A percentile compares a stretch with the other conserved stretches of the same genome.
Conservation (phyloP, 2,113 vertebrate species). For the Kryptolebias marmoratus region DNA sequence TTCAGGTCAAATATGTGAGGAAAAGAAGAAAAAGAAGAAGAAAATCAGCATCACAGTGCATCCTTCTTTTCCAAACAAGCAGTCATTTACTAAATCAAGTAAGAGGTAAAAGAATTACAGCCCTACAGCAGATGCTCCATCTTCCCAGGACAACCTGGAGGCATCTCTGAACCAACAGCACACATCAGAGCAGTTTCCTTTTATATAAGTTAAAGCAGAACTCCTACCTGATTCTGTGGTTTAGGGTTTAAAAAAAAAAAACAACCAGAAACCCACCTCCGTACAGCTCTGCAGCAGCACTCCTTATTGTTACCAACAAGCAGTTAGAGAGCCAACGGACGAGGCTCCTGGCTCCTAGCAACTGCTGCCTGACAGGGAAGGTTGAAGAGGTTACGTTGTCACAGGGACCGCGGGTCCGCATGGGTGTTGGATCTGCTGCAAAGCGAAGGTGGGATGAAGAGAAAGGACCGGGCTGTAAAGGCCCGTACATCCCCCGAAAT, state of each 20-base stretch:
- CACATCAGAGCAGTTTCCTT: background rate
- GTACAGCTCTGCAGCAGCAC: slow-evolving; percentile 25
- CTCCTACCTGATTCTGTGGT: slow-evolving; percentile 30
- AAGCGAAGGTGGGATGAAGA: background rate
- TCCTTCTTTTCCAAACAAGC: background rate
- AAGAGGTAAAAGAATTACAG: background rate
- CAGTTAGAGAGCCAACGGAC: slow-evolving; percentile 11
- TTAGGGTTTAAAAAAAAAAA: background rate
- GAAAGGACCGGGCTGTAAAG: background rate
- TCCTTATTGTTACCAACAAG: slow-evolving; percentile 27
- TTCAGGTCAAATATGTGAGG: background rate
- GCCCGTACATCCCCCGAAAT: background rate
- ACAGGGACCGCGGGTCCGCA: slow-evolving; percentile 28
- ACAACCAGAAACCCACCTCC: slow-evolving; percentile 4
- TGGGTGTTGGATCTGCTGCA: slow-evolving; percentile 9
- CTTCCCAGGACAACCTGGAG: slow-evolving; percentile 9
- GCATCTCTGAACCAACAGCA: background rate
- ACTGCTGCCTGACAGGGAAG: slow-evolving; percentile 43
- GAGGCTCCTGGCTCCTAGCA: slow-evolving; percentile 53
- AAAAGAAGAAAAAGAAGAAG: background rate
- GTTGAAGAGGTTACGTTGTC: slow-evolving; percentile 36
- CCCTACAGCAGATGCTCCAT: slow-evolving; percentile 6
- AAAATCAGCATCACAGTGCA: background rate
- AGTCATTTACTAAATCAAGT: slow-evolving; percentile 3
- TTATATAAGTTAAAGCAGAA: no score